Base-by-base conservation (phyloP, 2,797 vertebrate species). In the Malacoraja senta region DNA sequence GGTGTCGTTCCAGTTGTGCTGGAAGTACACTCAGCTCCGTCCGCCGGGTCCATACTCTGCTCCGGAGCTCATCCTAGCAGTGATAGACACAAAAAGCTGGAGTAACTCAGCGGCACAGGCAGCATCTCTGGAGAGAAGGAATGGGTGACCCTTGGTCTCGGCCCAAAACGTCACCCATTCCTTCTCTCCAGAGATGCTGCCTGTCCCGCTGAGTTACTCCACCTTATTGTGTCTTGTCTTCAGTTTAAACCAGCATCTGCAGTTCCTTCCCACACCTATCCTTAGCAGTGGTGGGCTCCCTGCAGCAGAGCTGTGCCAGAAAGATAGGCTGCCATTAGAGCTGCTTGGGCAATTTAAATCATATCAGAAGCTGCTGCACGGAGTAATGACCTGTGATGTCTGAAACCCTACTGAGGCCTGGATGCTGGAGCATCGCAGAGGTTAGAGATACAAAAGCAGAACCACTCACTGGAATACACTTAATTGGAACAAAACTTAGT, bases 301-400 rank as follows among this genome's bases (percentile, higher is more conserved):
- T 76, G 44, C 21, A 72, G 68, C 35, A 92, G 19, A 29, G 13
- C 35, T 72, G 9, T 29, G 71, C 38, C 90, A 76, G 84, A n/a
- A 88, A 68, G 29, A 8, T 35, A 65, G 35, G n/a, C 84, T 88
- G 63, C 84, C n/a, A 88, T 88, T 92, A 92, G 53, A 17, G 10
- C 71, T 74, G 17, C 58, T 74, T n/a, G 71, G 72, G 71, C 53
- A 92, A 92, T 92, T 91, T 92, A 92, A 74, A 76, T 92, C 71
- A 58, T 92, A 74, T 76, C 68, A n/a, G 71, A 76, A 38, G 35
- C 90, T 76, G 71, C 71, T 29, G 71, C 13, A 29, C 29, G 58
- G 29, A 76, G 26, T 92, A 58, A 92, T 92, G 76, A 74, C 53
- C 35, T n/a, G 74, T 76, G 74, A 29, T 76, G 90, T 92, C 90